Conservation (phyloP, 2,888 invertebrate genomes). For the Acanthopleura granulata region DNA sequence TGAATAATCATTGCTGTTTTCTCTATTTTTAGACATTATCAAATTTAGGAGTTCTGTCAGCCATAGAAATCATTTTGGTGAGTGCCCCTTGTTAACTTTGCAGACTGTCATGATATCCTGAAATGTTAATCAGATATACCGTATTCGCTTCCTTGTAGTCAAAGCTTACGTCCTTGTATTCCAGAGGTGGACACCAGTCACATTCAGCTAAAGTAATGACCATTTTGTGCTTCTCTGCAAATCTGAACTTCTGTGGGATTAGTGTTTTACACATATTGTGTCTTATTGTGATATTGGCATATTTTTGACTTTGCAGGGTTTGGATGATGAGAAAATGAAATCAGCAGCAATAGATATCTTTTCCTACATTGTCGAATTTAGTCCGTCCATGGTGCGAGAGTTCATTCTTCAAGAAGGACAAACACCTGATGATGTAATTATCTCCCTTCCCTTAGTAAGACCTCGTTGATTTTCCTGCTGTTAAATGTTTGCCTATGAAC, state of each 20-base stretch:
- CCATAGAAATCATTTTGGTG: slow-evolving; percentile 67
- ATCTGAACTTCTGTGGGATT: too few relatives aligned
- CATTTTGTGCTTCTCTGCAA: too few relatives aligned
- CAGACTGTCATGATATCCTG: neutral
- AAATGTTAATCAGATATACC: neutral
- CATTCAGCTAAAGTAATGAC: too few relatives aligned
- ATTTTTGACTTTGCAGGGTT: slow-evolving; percentile 70
- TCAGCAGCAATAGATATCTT: slow-evolving; percentile 98
- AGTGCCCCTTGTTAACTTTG: slow-evolving; percentile 29
- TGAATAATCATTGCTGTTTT: too few relatives aligned
- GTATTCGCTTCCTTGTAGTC: neutral
- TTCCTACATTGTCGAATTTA: slow-evolving; percentile 98
- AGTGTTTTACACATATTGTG: too few relatives aligned
- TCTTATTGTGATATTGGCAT: neutral
- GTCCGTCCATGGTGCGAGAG: slow-evolving; percentile 96
- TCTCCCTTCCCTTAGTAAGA: too few relatives aligned
- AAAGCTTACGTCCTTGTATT: neutral
- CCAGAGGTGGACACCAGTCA: too few relatives aligned
- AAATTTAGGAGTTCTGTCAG: slow-evolving; percentile 66
- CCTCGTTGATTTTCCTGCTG: neutral
- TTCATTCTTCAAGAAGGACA: slow-evolving; percentile 93
- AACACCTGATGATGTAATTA: slow-evolving; percentile 85
- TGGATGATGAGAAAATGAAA: slow-evolving; percentile 94
- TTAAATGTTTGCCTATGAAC: neutral
- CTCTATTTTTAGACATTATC: slow-evolving; percentile 64